Conservation (phyloP, 2,113 vertebrate genomes). For the Ardeotis arabs region DNA sequence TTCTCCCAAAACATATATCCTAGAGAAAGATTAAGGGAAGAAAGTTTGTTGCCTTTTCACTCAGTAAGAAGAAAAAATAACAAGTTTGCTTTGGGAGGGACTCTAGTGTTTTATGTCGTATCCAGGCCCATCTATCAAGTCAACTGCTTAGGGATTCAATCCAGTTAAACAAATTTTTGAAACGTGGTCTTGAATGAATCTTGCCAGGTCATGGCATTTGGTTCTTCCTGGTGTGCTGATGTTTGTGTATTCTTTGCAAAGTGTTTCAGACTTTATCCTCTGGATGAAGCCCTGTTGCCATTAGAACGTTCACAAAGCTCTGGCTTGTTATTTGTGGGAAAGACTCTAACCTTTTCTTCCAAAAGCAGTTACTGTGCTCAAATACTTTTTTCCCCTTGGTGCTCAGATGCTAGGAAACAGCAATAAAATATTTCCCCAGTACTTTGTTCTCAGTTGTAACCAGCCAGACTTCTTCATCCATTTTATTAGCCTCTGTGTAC, state of each 20-base stretch:
- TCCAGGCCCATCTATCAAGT: not conserved
- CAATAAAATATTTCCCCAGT: not conserved
- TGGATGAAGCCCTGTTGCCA: not conserved
- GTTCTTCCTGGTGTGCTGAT: not conserved
- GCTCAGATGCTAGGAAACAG: not conserved
- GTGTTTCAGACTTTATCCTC: not conserved
- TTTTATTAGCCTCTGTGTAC: slow-evolving; percentile 3
- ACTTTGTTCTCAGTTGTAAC: not conserved
- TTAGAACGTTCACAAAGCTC: not conserved
- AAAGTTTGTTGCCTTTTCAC: not conserved
- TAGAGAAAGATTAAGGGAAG: not conserved
- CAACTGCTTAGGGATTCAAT: not conserved
- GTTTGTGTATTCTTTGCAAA: not conserved
- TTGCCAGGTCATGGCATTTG: not conserved
- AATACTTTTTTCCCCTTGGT: not conserved
- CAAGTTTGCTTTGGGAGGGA: not conserved
- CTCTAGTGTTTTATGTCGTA: not conserved
- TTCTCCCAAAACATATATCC: not conserved
- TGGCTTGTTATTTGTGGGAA: not conserved
- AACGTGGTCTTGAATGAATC: not conserved
- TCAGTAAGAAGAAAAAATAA: not conserved
- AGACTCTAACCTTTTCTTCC: not conserved
- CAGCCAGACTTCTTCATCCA: not conserved
- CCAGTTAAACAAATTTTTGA: not conserved
- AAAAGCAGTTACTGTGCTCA: not conserved